Evolutionary conservation across 2,113 vertebrate genomes (phyloP).

Genomic region (Lota lota): DNA sequence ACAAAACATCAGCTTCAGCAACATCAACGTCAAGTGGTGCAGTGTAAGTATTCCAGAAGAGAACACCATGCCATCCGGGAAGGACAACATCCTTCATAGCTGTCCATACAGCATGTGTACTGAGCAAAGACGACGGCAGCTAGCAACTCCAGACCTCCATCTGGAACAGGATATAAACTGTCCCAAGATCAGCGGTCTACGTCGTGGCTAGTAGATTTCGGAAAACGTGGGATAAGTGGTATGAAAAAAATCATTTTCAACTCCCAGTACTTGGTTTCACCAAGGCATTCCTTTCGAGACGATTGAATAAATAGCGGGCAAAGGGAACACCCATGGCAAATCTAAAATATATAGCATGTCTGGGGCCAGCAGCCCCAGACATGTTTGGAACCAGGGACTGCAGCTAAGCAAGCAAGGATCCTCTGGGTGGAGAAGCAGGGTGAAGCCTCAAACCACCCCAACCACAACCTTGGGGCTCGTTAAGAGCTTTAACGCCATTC

Average conservation of each 20-base stretch:
- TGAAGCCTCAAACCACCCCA: background rate
- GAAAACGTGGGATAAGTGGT: no score
- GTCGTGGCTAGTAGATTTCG: no score
- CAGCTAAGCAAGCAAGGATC: constrained; percentile 11
- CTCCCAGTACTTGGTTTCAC: background rate
- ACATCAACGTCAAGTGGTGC: no score
- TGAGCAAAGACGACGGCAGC: no score
- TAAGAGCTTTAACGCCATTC: constrained; percentile 4
- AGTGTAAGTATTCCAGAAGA: no score
- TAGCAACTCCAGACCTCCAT: no score
- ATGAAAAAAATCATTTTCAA: background rate
- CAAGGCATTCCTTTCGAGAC: background rate
- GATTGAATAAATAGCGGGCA: background rate
- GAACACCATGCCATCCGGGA: no score
- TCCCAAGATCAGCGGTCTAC: no score
- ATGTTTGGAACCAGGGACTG: constrained; percentile 11
- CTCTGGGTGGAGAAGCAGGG: background rate
- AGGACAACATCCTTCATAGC: no score
- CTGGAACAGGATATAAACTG: no score
- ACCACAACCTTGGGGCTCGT: constrained; percentile 18
- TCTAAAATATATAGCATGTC: background rate
- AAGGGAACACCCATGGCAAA: background rate
- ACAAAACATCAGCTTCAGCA: no score
- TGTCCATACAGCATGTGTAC: no score
- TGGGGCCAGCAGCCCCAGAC: background rate